These are phyloP conservation scores for Raja brachyura DNA, from an alignment of 2,113 vertebrate genomes.

Conservation along the genomic window DNA sequence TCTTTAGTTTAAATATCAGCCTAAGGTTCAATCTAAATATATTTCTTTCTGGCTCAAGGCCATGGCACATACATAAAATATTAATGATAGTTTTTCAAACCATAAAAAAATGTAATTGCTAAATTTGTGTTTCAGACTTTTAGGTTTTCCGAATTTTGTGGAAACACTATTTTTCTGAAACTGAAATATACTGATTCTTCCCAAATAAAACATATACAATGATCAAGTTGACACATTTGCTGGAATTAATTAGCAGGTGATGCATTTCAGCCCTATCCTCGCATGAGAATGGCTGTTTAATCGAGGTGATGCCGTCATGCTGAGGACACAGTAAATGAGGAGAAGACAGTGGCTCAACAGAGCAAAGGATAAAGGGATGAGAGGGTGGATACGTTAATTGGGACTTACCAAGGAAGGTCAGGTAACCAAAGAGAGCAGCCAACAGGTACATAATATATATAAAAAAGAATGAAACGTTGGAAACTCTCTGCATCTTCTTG, in stretches of 20 bases:
- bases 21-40: no score
- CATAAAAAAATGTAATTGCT: not conserved
- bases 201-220: not conserved
- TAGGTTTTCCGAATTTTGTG: not conserved
- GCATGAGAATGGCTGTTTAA: not conserved
- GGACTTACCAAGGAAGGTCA: slow-evolving; percentile 86
- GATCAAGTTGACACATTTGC: not conserved
- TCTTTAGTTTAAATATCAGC: no score
- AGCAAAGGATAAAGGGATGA: not conserved
- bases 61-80: no score
- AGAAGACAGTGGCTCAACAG: not conserved
- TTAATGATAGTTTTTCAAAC: not conserved
- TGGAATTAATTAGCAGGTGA: not conserved
- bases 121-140: not conserved
- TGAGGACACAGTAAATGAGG: not conserved
- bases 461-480: slow-evolving; percentile 88
- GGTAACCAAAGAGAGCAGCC: slow-evolving; percentile 92
- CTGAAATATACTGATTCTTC: not conserved
- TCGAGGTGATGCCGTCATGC: not conserved
- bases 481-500: slow-evolving; percentile 87
- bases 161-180: not conserved
- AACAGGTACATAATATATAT: slow-evolving; percentile 97
- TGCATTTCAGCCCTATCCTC: not conserved
- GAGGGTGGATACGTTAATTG: not conserved
- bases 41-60: no score